Percentiles rank a stretch among this genome's conserved stretches.
These are phyloP conservation scores for Pseudopodoces humilis DNA, from an alignment of 2,113 vertebrate species.

Conservation along the genomic window DNA sequence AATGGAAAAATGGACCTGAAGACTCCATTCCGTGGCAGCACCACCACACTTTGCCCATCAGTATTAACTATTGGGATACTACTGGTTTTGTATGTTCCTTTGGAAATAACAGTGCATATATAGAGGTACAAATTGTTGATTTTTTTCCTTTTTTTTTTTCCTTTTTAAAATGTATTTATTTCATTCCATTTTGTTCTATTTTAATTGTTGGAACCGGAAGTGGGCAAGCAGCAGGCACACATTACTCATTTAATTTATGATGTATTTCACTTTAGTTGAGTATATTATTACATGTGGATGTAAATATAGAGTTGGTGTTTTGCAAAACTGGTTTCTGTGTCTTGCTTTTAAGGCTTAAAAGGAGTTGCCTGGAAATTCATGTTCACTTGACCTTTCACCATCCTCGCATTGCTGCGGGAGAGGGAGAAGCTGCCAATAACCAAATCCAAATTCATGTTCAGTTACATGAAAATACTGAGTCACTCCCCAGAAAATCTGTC, in stretches of 20 bases:
- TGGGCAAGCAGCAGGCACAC: constrained; percentile 73
- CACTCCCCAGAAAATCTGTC: neutral
- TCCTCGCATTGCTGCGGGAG: neutral
- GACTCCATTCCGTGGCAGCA: neutral
- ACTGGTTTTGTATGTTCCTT: constrained; percentile 75
- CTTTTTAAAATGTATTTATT: constrained; percentile 80
- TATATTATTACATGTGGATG: constrained; percentile 81
- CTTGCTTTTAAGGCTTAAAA: neutral
- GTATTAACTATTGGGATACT: constrained; percentile 84
- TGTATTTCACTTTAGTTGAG: constrained; percentile 80
- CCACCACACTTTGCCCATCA: constrained; percentile 72
- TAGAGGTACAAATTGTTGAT: constrained; percentile 78
- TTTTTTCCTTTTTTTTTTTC: neutral
- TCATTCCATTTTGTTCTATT: constrained; percentile 80
- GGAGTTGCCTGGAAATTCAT: neutral
- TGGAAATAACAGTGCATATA: constrained; percentile 72
- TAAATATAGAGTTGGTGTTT: constrained; percentile 86
- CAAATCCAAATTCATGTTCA: neutral
- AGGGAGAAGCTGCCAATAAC: neutral
- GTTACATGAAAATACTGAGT: neutral
- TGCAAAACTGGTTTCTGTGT: constrained; percentile 68
- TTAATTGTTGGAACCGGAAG: constrained; percentile 77
- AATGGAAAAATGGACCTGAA: constrained; percentile 8
- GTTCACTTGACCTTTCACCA: neutral
- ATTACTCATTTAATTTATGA: constrained; percentile 82